Evolutionary conservation across 2,113 vertebrate genomes (phyloP).

Genomic region (Oriolus oriolus): DNA sequence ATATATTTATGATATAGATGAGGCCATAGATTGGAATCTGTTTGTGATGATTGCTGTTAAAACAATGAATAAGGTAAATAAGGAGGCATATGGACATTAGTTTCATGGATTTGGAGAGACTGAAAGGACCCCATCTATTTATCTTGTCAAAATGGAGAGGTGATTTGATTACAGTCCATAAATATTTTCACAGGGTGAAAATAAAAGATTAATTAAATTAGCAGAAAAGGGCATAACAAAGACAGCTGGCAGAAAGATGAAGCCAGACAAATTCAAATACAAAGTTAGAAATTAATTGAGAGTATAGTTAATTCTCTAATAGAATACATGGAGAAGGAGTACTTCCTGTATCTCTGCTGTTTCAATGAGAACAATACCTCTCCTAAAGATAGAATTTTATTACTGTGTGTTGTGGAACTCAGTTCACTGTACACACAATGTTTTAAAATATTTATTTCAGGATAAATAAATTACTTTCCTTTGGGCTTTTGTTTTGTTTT

Average conservation of each 20-base stretch:
- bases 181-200: neutral
- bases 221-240: neutral
- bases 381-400: neutral
- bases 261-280: neutral
- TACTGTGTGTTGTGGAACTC: neutral
- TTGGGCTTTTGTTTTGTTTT: fast-evolving
- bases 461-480: neutral
- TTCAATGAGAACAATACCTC: neutral
- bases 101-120: neutral
- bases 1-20: neutral
- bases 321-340: neutral
- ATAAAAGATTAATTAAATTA: neutral
- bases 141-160: neutral
- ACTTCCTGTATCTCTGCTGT: neutral
- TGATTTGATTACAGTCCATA: neutral
- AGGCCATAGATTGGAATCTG: neutral
- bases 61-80: neutral
- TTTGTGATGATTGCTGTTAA: neutral
- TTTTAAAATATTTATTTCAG: neutral
- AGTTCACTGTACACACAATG: neutral
- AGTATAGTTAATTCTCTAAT: neutral
- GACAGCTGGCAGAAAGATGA: neutral
- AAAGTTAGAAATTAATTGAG: neutral
- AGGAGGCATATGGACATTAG: neutral
- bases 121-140: neutral